These are phyloP conservation scores for Cylloceria caligata DNA, from an alignment of 2,888 invertebrate species.

Conservation along the genomic window DNA sequence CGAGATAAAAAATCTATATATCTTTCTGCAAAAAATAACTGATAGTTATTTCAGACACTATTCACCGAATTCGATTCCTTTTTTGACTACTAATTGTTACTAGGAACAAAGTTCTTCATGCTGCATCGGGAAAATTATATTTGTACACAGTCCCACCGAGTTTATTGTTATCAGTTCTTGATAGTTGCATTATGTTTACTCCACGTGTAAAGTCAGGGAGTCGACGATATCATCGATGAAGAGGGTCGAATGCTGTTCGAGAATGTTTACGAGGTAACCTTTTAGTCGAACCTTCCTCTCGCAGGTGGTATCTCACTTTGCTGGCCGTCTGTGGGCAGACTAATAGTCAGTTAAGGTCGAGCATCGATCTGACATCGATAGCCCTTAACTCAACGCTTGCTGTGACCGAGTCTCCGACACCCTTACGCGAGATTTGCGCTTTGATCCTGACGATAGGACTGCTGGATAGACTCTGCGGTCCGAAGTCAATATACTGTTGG, in stretches of 20 bases:
- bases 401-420: slow-evolving; percentile 16
- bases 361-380: slow-evolving; percentile 56
- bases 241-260: neutral
- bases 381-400: slow-evolving; percentile 59
- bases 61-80: neutral
- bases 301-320: slow-evolving; percentile 2
- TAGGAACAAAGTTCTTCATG: slow-evolving; percentile 9
- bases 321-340: slow-evolving; percentile 4
- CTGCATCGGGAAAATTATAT: neutral
- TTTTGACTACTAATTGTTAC: neutral
- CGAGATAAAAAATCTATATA: neutral
- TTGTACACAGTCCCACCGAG: neutral
- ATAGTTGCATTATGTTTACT: slow-evolving; percentile 40
- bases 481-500: neutral
- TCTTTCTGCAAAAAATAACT: neutral
- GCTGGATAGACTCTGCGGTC: neutral
- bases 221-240: neutral
- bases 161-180: slow-evolving; percentile 1
- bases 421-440: slow-evolving; percentile 28
- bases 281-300: neutral
- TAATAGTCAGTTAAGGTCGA: slow-evolving; percentile 45
- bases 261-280: slow-evolving; percentile 25
- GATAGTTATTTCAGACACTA: neutral
- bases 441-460: slow-evolving; percentile 51
- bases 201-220: neutral